Evolutionary conservation across 2,797 vertebrate species (phyloP), one percentile per base, ranked within the genome.

Genomic region (Pelodytes ibericus): DNA sequence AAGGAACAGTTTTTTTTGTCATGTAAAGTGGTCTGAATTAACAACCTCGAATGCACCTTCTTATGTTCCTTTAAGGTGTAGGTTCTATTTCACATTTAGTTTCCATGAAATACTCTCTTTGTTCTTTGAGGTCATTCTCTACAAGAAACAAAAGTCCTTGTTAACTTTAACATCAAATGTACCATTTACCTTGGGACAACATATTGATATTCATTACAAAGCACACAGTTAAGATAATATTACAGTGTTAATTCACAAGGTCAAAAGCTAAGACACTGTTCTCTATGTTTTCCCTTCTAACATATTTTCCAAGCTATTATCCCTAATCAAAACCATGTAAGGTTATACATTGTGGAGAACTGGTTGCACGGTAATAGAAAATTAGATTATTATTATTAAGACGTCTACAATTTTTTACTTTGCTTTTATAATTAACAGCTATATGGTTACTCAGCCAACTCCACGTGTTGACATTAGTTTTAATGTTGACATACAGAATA

Each of bases 161-260:
- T 78, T 67, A 67, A 78, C 22, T 39, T 39, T 67, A 53, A 41
- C 70, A 78, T 67, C 62, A 67, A 73, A 69, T 73, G 58, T 15
- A 51, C 26, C 24, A 24, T 73, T 78, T 72, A 57, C 71, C 76
- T 79, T 66, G 65, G 75, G 70, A 67, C 62, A 78, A 56, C 56
- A 53, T 29, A 49, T 68, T 56, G 31, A 73, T 79, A 79, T 79
- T 62, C 71, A 79, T 79, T 79, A 73, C 75, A 79, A 68, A 29
- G 31, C 30, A 44, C 71, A 73, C 44, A 73, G 63, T 79, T 73
- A 79, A 79, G 71, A 79, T 79, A 72, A 77, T 77, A 79, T 79
- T 79, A 79, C 76, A 73, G 56, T 68, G 47, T 69, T 51, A 73
- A 68, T 68, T 72, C 66, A 61, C 57, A 69, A 79, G 76, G 76